Conservation (phyloP, 1,140 invertebrate genomes). For the Magallana gigas region DNA sequence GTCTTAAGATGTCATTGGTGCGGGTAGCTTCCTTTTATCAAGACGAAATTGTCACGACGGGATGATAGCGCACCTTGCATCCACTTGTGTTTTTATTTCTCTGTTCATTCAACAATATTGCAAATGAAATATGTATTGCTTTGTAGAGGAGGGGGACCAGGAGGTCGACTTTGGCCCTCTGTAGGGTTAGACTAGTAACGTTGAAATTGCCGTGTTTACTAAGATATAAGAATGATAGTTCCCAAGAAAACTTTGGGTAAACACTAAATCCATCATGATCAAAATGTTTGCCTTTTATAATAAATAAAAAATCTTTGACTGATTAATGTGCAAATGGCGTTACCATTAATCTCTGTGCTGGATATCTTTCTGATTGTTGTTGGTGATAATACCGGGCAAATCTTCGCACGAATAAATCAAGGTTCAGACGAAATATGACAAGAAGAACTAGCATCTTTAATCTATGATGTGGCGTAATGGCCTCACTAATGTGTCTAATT, state of each 20-base stretch:
- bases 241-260: slow-evolving; percentile 8
- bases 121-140: slow-evolving; percentile 15
- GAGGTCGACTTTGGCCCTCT: not conserved
- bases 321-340: slow-evolving; percentile 24
- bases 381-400: not conserved
- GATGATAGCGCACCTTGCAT: slow-evolving; percentile 27
- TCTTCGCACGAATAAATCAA: not conserved
- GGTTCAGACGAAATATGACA: slow-evolving; percentile 33
- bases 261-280: slow-evolving; percentile 35
- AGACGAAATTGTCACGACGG: slow-evolving; percentile 24
- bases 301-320: slow-evolving; percentile 24
- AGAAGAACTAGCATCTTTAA: slow-evolving; percentile 5
- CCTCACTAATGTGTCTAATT: slow-evolving; percentile 28
- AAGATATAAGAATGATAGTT: slow-evolving; percentile 18
- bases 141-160: not conserved
- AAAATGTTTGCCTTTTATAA: slow-evolving; percentile 38
- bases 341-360: slow-evolving; percentile 20
- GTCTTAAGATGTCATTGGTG: slow-evolving; percentile 33
- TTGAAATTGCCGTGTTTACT: slow-evolving; percentile 7
- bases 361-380: slow-evolving; percentile 34
- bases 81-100: slow-evolving; percentile 8
- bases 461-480: slow-evolving; percentile 35
- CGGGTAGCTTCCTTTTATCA: slow-evolving; percentile 33
- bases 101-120: not conserved
- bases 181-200: not conserved